Evolutionary conservation across 37 sponge, comb jelly and placozoan genomes (phyloP).

Genomic region (Ephydatia muelleri): DNA sequence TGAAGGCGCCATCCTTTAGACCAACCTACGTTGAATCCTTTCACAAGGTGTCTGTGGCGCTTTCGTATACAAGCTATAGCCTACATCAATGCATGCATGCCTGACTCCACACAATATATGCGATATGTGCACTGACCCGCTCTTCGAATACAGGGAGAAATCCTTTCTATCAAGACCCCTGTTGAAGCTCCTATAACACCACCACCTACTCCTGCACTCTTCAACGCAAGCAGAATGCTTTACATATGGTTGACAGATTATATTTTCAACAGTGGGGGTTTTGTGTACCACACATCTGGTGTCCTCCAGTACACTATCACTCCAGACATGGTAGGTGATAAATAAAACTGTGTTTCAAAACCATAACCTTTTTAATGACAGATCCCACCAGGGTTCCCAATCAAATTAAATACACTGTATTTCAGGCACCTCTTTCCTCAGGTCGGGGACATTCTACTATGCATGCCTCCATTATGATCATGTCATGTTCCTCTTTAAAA

Average conservation of each 20-base stretch:
- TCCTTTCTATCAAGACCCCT: conserved; percentile 55
- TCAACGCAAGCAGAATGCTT: conserved; percentile 61
- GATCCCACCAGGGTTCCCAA: conserved; percentile 45
- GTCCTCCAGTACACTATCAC: conserved; percentile 56
- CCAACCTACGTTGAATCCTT: conserved; percentile 62
- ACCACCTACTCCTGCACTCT: conserved; percentile 62
- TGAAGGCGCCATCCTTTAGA: conserved; percentile 62
- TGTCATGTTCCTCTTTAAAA: no score
- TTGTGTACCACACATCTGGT: conserved; percentile 79
- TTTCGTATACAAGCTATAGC: neutral
- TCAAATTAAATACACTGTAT: conserved; percentile 54
- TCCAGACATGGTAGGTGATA: conserved; percentile 47
- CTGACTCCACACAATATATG: no score
- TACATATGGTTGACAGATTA: conserved; percentile 88
- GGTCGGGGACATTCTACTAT: conserved; percentile 8
- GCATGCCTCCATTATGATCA: no score
- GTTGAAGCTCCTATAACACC: conserved; percentile 77
- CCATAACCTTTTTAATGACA: neutral
- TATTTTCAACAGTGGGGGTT: conserved; percentile 79
- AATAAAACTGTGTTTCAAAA: no score
- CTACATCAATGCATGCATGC: conserved; percentile 8
- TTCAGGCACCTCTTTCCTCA: conserved; percentile 52
- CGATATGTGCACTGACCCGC: conserved; percentile 12
- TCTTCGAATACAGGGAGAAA: conserved; percentile 64
- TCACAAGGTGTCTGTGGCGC: conserved; percentile 61